Conservation (phyloP, 2,888 invertebrate species). For the Acanthopleura granulata region DNA sequence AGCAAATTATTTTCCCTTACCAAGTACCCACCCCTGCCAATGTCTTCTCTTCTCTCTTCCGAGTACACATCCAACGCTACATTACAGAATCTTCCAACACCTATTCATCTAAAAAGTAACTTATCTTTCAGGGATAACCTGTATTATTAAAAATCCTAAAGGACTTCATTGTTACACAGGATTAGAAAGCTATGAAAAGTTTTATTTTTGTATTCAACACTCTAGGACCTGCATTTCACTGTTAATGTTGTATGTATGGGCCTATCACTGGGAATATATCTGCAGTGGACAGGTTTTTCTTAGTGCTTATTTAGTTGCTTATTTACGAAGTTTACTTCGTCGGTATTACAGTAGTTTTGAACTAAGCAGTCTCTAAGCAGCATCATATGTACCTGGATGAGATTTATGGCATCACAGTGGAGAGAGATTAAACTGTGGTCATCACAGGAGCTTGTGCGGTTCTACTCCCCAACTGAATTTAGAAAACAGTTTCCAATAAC, state of each 20-base stretch:
- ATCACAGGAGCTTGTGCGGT: slow-evolving; percentile 12
- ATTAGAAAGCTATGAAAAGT: slow-evolving; percentile 13
- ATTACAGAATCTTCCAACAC: too few relatives aligned
- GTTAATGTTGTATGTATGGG: background rate
- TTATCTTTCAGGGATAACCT: too few relatives aligned
- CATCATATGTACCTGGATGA: slow-evolving; percentile 27
- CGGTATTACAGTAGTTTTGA: background rate
- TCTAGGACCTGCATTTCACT: background rate
- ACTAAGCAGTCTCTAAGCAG: slow-evolving; percentile 23
- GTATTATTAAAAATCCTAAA: too few relatives aligned
- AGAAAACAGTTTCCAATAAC: slow-evolving; percentile 23
- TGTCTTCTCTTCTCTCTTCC: too few relatives aligned
- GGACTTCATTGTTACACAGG: background rate
- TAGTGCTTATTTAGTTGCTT: background rate
- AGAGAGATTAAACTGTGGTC: slow-evolving; percentile 25
- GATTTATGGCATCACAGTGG: slow-evolving; percentile 24
- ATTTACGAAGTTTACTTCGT: too few relatives aligned
- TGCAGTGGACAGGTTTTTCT: background rate
- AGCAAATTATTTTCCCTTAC: too few relatives aligned
- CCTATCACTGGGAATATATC: background rate
- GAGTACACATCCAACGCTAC: too few relatives aligned
- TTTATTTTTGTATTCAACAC: slow-evolving; percentile 3
- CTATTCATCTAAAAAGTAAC: too few relatives aligned
- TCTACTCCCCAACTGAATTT: slow-evolving; percentile 26
- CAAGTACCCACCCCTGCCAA: too few relatives aligned